Evolutionary conservation across 1,140 invertebrate species (phyloP), one percentile per base, ranked within the genome.

Genomic region (Drosophila nebulosa): DNA sequence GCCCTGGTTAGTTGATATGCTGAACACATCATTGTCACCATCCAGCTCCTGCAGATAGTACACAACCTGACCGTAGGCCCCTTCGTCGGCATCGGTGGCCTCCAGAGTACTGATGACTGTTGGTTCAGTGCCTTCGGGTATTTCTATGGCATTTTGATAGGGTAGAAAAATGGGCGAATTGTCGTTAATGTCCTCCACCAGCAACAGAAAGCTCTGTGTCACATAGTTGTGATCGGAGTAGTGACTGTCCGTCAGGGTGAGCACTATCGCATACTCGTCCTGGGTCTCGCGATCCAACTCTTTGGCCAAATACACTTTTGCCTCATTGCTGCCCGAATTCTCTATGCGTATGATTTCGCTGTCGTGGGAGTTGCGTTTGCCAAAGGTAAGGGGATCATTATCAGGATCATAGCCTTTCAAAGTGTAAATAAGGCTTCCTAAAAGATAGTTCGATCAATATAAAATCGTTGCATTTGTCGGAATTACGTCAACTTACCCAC

Each of bases 101-200:
- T 98, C 96, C 9, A 98, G 93, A 1, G 95, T 96, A 2, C 95
- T 94, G 22, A 98, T 92, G 67, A 97, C 92, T 10, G 95, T 94
- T 0, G 95, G 94, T 1, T 93, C 91, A 35, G 95, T 94, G 90
- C 98, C 95, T 93, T 98, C 97, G 52, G 93, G 94, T 2, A 98
- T 93, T 56, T 94, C 95, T 55, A 98, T 92, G 27, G 96, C 95
- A 3, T 96, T 94, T 67, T 96, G 95, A 92, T 97, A 97, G 10
- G 96, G 95, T 79, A 95, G 94, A 91, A 98, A 98, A 53, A 97
- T 93, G 3, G 97, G 97, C 67, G 95, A 94, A 92, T 97, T 97
- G 92, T 98, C 97, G 80, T 98, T 98, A 7, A 97, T 95, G 91
- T 98, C 97, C 92, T 98, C 97, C 0, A 98, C 96, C 52, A 98